Evolutionary conservation across 2,888 invertebrate species (phyloP).

Genomic region (Eupithecia abbreviata): DNA sequence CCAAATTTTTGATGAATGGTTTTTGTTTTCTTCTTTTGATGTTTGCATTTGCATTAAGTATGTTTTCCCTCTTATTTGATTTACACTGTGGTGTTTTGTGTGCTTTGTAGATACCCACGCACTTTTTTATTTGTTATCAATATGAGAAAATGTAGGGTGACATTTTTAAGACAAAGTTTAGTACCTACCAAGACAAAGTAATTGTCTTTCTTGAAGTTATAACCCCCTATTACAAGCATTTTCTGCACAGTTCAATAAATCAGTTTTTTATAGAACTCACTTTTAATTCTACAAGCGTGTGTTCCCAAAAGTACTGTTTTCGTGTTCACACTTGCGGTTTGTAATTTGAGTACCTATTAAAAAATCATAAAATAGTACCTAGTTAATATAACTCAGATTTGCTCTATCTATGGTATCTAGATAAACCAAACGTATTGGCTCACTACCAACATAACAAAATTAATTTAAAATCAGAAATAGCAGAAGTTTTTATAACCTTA

Average conservation of each 20-base stretch:
- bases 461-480: neutral
- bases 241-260: neutral
- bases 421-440: neutral
- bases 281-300: neutral
- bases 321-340: neutral
- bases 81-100: constrained; percentile 22
- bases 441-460: neutral
- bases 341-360: neutral
- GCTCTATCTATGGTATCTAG: neutral
- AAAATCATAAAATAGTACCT: neutral
- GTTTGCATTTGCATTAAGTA: neutral
- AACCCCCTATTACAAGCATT: neutral
- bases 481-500: constrained; percentile 90
- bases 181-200: no score
- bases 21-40: no score
- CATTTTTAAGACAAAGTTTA: neutral
- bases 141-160: neutral
- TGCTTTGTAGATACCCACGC: constrained; percentile 24
- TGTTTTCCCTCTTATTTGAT: constrained; percentile 14
- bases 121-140: neutral
- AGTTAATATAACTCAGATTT: neutral
- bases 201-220: neutral
- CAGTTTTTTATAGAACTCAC: neutral
- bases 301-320: neutral
- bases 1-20: no score